Percentiles rank a stretch among this genome's conserved stretches.
Conservation (phyloP, 2,888 invertebrate genomes). For the Leptinotarsa peninsularis region DNA sequence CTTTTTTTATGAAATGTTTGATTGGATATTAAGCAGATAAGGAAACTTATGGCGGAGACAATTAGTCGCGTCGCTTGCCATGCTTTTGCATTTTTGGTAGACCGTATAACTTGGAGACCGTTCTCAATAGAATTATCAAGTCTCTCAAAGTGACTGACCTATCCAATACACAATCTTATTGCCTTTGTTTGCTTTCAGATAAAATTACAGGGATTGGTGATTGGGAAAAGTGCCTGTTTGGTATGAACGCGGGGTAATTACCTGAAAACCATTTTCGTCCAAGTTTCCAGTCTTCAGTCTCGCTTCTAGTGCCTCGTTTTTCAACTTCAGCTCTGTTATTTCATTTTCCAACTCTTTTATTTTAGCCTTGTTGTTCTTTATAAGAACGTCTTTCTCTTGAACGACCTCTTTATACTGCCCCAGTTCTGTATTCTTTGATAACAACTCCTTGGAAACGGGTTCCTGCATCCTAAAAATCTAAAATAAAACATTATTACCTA, state of each 20-base stretch:
- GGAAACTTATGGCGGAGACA: too few relatives aligned
- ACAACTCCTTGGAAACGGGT: slow-evolving; percentile 51
- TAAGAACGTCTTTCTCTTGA: slow-evolving; percentile 52
- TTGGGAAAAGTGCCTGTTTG: too few relatives aligned
- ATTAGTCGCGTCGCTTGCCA: too few relatives aligned
- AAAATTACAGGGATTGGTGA: too few relatives aligned
- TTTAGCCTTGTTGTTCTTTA: slow-evolving; percentile 47
- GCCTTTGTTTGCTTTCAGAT: too few relatives aligned
- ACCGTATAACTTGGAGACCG: too few relatives aligned
- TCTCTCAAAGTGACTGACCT: too few relatives aligned
- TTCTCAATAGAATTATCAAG: too few relatives aligned
- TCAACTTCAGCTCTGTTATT: slow-evolving; percentile 42
- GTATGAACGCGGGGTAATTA: not conserved
- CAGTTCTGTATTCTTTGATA: slow-evolving; percentile 47
- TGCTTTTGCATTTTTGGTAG: too few relatives aligned
- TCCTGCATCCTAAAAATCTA: slow-evolving; percentile 56
- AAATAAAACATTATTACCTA: not conserved
- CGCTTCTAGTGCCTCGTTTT: slow-evolving; percentile 41
- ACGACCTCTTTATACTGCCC: slow-evolving; percentile 50
- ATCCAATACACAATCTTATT: too few relatives aligned
- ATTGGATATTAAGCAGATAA: too few relatives aligned
- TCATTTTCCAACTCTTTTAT: slow-evolving; percentile 49
- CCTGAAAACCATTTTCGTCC: slow-evolving; percentile 44
- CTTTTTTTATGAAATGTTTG: too few relatives aligned
- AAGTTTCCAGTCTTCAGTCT: slow-evolving; percentile 30